Base-by-base conservation (phyloP, 2,888 invertebrate genomes). In the Macropis europaea region DNA sequence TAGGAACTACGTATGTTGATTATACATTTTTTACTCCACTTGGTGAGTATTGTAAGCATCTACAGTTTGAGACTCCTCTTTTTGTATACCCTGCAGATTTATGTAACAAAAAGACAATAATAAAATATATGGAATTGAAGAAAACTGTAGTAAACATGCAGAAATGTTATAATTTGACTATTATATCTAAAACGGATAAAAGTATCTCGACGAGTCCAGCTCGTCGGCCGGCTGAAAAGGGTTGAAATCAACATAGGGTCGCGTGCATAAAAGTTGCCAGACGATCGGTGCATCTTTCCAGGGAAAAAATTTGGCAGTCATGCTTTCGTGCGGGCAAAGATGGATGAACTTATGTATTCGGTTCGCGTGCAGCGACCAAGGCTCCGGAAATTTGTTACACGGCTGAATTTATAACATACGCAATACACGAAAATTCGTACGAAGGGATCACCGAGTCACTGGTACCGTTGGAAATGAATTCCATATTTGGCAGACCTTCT, bases 361-460 rank as follows among this genome's bases (percentile, higher is more conserved):
- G 43, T 40, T 67, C 62, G 45, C 74, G 81, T 74, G 50, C 40
- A 24, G 3, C 22, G 24, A 13, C 57, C 82, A 82, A 82, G 82
- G 82, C 50, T 74, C 56, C 57, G 45, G 43, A 79, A 74, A 82
- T 82, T 84, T 50, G 81, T 81, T 83, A 82, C 84, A 82, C 56
- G 76, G 82, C 71, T 82, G 81, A 79, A 81, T 82, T 74, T 74
- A 73, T 72, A 76, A 82, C 45, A 50, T 36, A 60, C 64, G 43
- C 52, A 56, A 77, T 68, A 43, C 48, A 69, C 77, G 60, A 69
- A 77, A 78, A 80, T 66, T 67, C 73, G 24, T 48, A 34, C 54
- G 73, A 70, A 45, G 42, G 54, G 69, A 69, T 62, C 61, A 73
- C 66, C 63, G 63, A 73, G 78, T 82, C 78, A 81, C 76, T 78